A percentile compares a stretch with the other conserved stretches of the same genome.
Conservation (phyloP, 2,888 invertebrate species). For the Temnothorax unifasciatus region DNA sequence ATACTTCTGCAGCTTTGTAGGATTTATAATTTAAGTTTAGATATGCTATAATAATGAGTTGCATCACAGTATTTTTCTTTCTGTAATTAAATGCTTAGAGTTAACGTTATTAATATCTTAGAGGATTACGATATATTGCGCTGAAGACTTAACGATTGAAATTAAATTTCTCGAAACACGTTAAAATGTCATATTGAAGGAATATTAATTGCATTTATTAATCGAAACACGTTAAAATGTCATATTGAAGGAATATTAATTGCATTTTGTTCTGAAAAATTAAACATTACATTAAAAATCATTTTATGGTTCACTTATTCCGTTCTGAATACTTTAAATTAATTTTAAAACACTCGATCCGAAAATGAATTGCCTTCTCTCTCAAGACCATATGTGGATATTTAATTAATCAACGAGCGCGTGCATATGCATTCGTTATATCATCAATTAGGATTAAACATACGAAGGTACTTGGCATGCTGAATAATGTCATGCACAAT, state of each 20-base stretch:
- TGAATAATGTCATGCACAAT: neutral
- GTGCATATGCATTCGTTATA: neutral
- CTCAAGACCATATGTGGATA: neutral
- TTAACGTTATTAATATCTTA: neutral
- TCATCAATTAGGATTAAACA: conserved; percentile 18
- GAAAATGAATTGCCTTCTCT: conserved; percentile 3
- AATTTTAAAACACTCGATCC: neutral
- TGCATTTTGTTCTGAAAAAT: neutral
- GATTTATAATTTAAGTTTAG: neutral
- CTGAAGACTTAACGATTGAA: neutral
- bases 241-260: neutral
- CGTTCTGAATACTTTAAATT: neutral
- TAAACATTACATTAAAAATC: neutral
- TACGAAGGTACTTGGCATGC: neutral
- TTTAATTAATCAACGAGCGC: conserved; percentile 14
- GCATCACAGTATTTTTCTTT: neutral
- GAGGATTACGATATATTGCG: neutral
- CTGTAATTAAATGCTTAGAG: conserved; percentile 9
- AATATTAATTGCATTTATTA: neutral
- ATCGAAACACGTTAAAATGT: neutral
- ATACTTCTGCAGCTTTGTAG: neutral
- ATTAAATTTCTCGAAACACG: neutral
- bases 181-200: neutral
- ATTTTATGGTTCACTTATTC: neutral
- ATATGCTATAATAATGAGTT: neutral